These are phyloP conservation scores for Rhinatrema bivittatum DNA, from an alignment of 2,797 vertebrate genomes.

Conservation along the genomic window DNA sequence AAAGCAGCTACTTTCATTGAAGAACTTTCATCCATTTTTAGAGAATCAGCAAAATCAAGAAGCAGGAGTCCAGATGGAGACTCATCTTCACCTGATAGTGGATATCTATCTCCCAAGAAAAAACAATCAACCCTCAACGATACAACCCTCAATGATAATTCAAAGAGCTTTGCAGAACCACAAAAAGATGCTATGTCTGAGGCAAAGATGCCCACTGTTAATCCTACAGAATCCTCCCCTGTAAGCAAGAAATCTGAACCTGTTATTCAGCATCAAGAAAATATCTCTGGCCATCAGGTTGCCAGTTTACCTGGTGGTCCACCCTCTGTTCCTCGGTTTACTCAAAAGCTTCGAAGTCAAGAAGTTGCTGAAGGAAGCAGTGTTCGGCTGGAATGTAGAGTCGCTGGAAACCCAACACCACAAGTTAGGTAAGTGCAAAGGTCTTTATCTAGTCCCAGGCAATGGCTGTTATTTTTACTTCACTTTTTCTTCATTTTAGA, in stretches of 20 bases:
- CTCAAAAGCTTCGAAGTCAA: slow-evolving; percentile 89
- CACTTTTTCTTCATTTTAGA: neutral
- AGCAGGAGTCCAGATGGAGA: slow-evolving; percentile 74
- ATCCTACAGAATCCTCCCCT: slow-evolving; percentile 5
- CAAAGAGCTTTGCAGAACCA: slow-evolving; percentile 22
- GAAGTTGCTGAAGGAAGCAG: slow-evolving; percentile 87
- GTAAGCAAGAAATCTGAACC: slow-evolving; percentile 2
- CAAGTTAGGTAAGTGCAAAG: slow-evolving; percentile 69
- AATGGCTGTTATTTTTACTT: neutral
- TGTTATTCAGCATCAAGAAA: neutral
- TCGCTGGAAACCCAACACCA: slow-evolving; percentile 76
- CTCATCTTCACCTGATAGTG: slow-evolving; percentile 90
- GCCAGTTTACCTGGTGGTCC: slow-evolving; percentile 28
- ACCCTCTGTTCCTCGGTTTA: slow-evolving; percentile 72
- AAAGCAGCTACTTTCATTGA: slow-evolving; percentile 88
- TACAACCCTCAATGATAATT: slow-evolving; percentile 36
- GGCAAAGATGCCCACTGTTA: slow-evolving; percentile 1
- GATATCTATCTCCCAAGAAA: slow-evolving; percentile 82
- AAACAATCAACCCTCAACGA: slow-evolving; percentile 35
- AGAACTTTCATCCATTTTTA: slow-evolving; percentile 92
- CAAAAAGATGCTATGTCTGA: slow-evolving; percentile 25
- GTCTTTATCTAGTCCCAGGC: neutral
- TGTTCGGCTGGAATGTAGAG: slow-evolving; percentile 82
- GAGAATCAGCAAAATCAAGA: slow-evolving; percentile 62
- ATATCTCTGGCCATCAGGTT: slow-evolving; percentile 8